Conservation (phyloP, 2,797 vertebrate species). For the Sebastes alutus region DNA sequence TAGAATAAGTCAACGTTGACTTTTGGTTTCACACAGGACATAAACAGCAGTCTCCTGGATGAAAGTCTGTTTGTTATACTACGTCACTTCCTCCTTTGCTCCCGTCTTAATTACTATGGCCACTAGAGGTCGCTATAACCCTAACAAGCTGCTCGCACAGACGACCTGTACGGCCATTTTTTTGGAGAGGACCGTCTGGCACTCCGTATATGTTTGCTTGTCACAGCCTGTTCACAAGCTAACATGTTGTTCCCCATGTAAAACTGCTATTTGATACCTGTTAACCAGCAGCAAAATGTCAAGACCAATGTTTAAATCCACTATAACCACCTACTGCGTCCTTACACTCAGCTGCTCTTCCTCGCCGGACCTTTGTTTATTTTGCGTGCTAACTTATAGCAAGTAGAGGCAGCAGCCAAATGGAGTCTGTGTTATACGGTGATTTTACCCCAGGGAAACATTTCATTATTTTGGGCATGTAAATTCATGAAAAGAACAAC, state of each 20-base stretch:
- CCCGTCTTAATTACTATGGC: no score
- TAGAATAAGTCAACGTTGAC: neutral
- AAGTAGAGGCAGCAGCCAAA: neutral
- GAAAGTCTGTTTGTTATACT: neutral
- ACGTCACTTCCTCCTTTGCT: no score
- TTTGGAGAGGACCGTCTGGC: neutral
- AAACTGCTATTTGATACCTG: neutral
- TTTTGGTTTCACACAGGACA: no score
- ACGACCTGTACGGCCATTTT: no score
- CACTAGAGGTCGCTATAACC: neutral
- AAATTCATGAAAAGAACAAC: neutral
- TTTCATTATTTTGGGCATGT: neutral
- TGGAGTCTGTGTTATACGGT: neutral
- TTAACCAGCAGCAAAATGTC: neutral
- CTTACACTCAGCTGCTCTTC: neutral
- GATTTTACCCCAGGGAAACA: neutral
- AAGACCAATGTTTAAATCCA: neutral
- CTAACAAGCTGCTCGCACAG: accelerated
- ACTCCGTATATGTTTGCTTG: neutral
- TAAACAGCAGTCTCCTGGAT: no score
- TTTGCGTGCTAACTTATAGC: neutral
- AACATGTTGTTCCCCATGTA: neutral
- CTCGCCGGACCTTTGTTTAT: neutral
- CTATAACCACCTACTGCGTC: neutral
- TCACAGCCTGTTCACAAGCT: neutral